Evolutionary conservation across 2,113 vertebrate genomes (phyloP), one percentile per base, ranked within the genome.

Genomic region (Chunga burmeisteri): DNA sequence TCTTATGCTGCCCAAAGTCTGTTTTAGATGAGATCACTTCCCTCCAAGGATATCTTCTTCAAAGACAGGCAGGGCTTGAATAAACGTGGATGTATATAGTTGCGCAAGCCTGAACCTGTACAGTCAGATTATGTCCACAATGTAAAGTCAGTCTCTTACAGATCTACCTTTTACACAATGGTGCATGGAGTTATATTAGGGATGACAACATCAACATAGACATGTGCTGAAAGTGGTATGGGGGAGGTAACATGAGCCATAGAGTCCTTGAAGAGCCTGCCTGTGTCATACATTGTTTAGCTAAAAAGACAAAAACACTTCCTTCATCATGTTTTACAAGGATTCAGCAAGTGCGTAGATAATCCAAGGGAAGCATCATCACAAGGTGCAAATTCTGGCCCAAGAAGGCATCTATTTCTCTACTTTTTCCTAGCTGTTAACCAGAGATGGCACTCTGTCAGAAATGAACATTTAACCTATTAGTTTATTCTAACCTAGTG

Each of bases 231-330:
- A 78, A 81, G 55, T 27, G 19, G 23, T 34, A 34, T 18, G 4
- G 19, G 12, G 8, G 27, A 62, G 38, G 8, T 68, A 55, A 46
- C 0, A 0, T 4, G 19, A 93, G 22, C 21, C 58, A 63, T 0
- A 38, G 27, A 30, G 30, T 16, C 53, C 46, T 61, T 40, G 40
- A 82, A 58, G 36, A 78, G 3, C 10, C 36, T 72, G 10, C 13
- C 13, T 38, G 23, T 67, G 46, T 58, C 36, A 21, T 14, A 49
- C 13, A 18, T 16, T 21, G 30, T 6, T 30, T 50, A 72, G 59
- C 77, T 85, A 49, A 30, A 80, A 44, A 72, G n/a, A 38, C 36
- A 53, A 84, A 80, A 95, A 53, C 14, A 2, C 44, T 68, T 47
- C 30, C 17, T 61, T 30, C 36, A 16, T 29, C 11, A 61, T 0